These are phyloP conservation scores for Ophonus ardosiacus DNA, from an alignment of 2,888 invertebrate genomes.

Conservation along the genomic window DNA sequence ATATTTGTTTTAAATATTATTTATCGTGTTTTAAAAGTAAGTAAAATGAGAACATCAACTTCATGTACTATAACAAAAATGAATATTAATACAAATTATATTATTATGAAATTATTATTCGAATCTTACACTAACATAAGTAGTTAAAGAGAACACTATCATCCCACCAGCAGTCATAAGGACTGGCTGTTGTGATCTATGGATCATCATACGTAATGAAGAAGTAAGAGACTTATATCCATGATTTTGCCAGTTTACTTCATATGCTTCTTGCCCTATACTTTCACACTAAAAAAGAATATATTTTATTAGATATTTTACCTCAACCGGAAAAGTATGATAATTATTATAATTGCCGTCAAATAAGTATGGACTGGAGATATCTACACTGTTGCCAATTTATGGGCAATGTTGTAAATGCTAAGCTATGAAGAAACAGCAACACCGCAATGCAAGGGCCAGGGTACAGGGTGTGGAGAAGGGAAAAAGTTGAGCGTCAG, in stretches of 20 bases:
- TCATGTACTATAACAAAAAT: neutral
- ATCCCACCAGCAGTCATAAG: slow-evolving; percentile 2
- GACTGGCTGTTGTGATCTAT: neutral
- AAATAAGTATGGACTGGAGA: too few species aligned
- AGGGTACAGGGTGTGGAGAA: too few species aligned
- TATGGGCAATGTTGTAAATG: too few species aligned
- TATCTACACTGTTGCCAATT: too few species aligned
- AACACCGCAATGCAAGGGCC: too few species aligned
- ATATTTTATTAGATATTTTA: neutral
- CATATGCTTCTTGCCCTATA: neutral
- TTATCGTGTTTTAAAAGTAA: neutral
- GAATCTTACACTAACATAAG: neutral
- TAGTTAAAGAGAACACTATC: neutral
- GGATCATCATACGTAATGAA: neutral
- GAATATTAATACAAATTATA: too few species aligned
- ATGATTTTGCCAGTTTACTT: neutral
- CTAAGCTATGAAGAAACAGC: too few species aligned
- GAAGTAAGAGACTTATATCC: neutral
- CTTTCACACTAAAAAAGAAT: neutral
- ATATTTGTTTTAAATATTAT: too few species aligned
- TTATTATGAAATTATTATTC: too few species aligned
- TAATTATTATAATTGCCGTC: too few species aligned
- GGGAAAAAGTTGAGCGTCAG: too few species aligned
- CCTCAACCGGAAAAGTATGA: neutral
- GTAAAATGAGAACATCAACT: neutral